Evolutionary conservation across 2,113 vertebrate species (phyloP).

Genomic region (Cairina moschata): DNA sequence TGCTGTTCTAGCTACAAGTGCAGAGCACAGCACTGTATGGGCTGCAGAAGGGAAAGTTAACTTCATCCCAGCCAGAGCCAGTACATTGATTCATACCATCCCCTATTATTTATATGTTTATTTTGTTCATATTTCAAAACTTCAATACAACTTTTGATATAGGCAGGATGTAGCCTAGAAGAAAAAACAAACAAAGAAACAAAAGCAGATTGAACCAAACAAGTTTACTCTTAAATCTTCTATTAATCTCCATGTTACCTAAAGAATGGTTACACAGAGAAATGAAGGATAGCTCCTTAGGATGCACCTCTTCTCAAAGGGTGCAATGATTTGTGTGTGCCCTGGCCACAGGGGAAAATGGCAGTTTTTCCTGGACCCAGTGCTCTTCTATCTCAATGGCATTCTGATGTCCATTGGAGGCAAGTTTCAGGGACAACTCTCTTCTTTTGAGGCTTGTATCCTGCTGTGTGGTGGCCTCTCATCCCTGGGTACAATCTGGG

Average conservation of each 20-base stretch:
- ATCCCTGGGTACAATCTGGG: background rate
- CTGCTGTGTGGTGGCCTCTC: background rate
- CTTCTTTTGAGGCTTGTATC: background rate
- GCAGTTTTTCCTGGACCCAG: background rate
- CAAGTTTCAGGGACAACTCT: background rate
- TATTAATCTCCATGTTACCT: background rate
- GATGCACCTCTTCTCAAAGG: background rate
- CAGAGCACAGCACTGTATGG: too few species aligned
- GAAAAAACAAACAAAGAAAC: background rate
- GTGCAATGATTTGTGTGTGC: background rate
- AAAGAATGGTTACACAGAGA: background rate
- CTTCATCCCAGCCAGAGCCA: too few species aligned
- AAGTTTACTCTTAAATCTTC: background rate
- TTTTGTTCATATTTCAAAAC: background rate
- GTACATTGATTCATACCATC: background rate
- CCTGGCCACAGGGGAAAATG: background rate
- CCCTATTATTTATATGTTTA: background rate
- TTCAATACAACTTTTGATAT: background rate
- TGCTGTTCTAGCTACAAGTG: too few species aligned
- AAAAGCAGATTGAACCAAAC: background rate
- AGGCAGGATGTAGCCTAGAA: background rate
- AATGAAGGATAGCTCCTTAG: background rate
- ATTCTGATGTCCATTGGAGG: background rate
- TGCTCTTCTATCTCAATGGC: background rate
- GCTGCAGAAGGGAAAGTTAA: too few species aligned